phyloP scores from a whole-genome alignment of 1,140 invertebrate genomes.

The Drosophila kohkoa region DNA sequence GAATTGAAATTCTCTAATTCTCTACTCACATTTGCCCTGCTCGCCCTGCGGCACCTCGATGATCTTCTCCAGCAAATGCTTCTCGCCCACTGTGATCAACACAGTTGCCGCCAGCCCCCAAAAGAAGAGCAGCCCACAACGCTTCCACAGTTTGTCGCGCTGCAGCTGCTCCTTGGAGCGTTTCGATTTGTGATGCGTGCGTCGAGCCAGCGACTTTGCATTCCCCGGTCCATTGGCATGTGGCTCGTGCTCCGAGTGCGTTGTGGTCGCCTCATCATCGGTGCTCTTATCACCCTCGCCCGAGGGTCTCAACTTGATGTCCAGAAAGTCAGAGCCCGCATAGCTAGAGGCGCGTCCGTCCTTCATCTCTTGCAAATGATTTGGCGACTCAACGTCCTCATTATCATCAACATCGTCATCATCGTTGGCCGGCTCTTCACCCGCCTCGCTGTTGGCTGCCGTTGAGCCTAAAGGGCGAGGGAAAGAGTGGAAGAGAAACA shows the following conservation, averaged over 20 bases:
- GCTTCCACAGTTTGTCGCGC: conserved; percentile 63
- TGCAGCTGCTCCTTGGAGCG: conserved; percentile 67
- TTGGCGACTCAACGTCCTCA: conserved; percentile 25
- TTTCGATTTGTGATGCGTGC: conserved; percentile 68
- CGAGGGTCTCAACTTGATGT: conserved; percentile 37
- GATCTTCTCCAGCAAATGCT: conserved; percentile 78
- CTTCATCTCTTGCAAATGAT: conserved; percentile 38
- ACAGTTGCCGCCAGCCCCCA: conserved; percentile 72
- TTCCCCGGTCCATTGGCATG: conserved; percentile 63
- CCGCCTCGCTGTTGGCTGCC: conserved; percentile 56
- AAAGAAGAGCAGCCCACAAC: conserved; percentile 60
- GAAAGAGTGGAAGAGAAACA: background rate
- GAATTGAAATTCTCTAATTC: background rate
- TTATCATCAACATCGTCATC: conserved; percentile 34
- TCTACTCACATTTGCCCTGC: conserved; percentile 63
- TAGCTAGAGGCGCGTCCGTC: conserved; percentile 61
- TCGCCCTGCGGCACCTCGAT: conserved; percentile 68
- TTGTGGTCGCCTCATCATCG: conserved; percentile 73
- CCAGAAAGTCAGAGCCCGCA: conserved; percentile 72
- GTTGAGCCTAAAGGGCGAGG: conserved; percentile 51
- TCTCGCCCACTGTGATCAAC: conserved; percentile 73
- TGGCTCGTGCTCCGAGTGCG: conserved; percentile 76
- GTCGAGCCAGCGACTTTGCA: conserved; percentile 62
- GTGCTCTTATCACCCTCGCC: conserved; percentile 58
- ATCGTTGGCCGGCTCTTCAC: conserved; percentile 31